phyloP scores from a whole-genome alignment of 2,888 invertebrate species.

The Synergus umbraculus region DNA sequence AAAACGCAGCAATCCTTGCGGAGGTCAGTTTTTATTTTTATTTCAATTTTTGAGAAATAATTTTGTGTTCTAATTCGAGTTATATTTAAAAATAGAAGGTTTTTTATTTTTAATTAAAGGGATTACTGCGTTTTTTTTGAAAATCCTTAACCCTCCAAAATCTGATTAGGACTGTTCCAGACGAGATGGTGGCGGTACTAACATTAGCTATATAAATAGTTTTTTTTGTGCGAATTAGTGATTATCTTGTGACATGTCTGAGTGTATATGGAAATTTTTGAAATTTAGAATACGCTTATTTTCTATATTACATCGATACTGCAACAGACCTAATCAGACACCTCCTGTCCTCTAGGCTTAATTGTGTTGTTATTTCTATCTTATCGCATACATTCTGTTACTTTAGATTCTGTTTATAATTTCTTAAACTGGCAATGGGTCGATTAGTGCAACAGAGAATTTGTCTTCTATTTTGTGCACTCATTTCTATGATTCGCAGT shows the following conservation, averaged over 20 bases:
- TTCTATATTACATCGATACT: slow-evolving; percentile 55
- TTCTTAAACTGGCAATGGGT: slow-evolving; percentile 22
- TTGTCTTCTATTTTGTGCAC: slow-evolving; percentile 30
- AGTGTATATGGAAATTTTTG: background rate
- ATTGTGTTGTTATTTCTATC: slow-evolving; percentile 38
- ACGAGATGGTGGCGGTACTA: slow-evolving; percentile 67
- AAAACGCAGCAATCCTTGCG: slow-evolving; percentile 70
- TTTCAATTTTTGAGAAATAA: background rate
- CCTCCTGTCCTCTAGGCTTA: slow-evolving; percentile 59
- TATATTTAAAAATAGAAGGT: background rate
- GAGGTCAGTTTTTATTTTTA: slow-evolving; percentile 41
- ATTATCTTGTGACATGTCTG: slow-evolving; percentile 4
- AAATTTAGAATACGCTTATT: slow-evolving; percentile 33
- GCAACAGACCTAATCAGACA: slow-evolving; percentile 76
- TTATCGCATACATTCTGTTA: slow-evolving; percentile 23
- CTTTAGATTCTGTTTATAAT: slow-evolving; percentile 32
- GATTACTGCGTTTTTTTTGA: slow-evolving; percentile 72
- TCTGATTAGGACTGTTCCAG: slow-evolving; percentile 79
- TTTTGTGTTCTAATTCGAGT: background rate
- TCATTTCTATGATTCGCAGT: slow-evolving; percentile 33
- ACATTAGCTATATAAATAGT: slow-evolving; percentile 52
- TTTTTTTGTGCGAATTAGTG: background rate
- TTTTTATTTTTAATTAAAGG: background rate
- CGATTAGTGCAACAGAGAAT: slow-evolving; percentile 21
- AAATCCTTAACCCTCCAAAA: slow-evolving; percentile 69